These are phyloP conservation scores for Phalacrocorax carbo DNA, from an alignment of 2,113 vertebrate species.

Conservation along the genomic window DNA sequence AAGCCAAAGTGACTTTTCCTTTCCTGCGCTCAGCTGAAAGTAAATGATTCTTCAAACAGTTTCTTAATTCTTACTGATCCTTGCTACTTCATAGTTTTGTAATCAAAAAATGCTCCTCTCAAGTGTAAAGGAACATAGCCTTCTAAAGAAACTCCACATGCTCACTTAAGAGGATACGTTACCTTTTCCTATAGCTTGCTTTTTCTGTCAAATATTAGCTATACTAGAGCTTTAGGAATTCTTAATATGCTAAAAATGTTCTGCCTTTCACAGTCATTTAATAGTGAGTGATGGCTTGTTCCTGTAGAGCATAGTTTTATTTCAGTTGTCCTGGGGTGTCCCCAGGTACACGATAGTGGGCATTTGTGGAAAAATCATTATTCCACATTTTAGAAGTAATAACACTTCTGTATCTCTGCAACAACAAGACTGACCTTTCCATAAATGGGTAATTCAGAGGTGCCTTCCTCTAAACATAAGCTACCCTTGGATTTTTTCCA, in stretches of 20 bases:
- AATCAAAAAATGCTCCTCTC: conserved; percentile 7
- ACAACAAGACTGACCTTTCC: not conserved
- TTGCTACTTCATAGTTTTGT: not conserved
- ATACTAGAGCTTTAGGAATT: not conserved
- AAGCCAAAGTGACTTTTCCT: conserved; percentile 4
- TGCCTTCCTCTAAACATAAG: not conserved
- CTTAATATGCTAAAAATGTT: not conserved
- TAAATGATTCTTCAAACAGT: not conserved
- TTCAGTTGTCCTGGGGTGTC: not conserved
- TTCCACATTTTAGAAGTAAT: not conserved
- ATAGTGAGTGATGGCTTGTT: not conserved
- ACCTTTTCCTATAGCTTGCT: not conserved
- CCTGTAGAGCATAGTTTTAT: not conserved
- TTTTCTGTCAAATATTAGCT: not conserved
- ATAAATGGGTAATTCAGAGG: not conserved
- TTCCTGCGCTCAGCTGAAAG: conserved; percentile 4
- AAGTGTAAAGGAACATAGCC: not conserved
- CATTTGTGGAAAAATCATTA: not conserved
- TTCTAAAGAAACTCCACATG: not conserved
- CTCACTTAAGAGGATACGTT: not conserved
- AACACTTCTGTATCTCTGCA: not conserved
- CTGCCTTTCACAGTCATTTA: not conserved
- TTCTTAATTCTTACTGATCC: not conserved
- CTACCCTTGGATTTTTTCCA: not conserved
- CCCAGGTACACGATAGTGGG: not conserved